A percentile compares a stretch with the other conserved stretches of the same genome.
Conservation (phyloP, 2,797 vertebrate genomes). For the Sorex maritimensis region DNA sequence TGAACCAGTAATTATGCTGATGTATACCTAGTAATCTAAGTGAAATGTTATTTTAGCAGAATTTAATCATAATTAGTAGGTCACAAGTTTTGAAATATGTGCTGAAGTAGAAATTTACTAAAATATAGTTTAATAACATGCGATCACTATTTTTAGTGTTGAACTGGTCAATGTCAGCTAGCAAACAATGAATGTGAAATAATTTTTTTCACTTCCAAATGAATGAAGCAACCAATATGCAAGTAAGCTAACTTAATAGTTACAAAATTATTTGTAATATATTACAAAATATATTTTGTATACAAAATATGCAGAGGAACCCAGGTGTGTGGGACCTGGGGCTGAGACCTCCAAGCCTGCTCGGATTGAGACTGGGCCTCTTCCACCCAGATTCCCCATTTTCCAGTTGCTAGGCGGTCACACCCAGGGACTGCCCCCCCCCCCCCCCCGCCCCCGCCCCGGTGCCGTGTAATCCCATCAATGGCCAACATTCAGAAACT, state of each 20-base stretch:
- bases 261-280: constrained; percentile 48
- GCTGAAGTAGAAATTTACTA: constrained; percentile 69
- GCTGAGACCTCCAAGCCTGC: too few relatives aligned
- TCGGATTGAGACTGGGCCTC: too few relatives aligned
- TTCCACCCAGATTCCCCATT: too few relatives aligned
- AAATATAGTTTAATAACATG: constrained; percentile 71
- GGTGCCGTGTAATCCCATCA: too few relatives aligned
- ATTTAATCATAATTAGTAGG: constrained; percentile 85
- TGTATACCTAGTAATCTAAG: constrained; percentile 77
- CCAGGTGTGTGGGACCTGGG: too few relatives aligned
- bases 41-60: constrained; percentile 82
- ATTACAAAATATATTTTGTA: too few relatives aligned
- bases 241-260: constrained; percentile 50
- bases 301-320: too few relatives aligned
- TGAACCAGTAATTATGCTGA: constrained; percentile 76
- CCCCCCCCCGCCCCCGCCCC: too few relatives aligned
- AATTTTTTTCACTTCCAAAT: constrained; percentile 41
- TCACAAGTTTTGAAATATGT: constrained; percentile 79
- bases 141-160: constrained; percentile 74
- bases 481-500: too few relatives aligned
- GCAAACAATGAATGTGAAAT: constrained; percentile 63
- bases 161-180: constrained; percentile 79
- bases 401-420: too few relatives aligned
- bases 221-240: constrained; percentile 60
- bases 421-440: too few relatives aligned